Conservation (phyloP, 2,113 vertebrate species). For the Hippocampus barbouri region DNA sequence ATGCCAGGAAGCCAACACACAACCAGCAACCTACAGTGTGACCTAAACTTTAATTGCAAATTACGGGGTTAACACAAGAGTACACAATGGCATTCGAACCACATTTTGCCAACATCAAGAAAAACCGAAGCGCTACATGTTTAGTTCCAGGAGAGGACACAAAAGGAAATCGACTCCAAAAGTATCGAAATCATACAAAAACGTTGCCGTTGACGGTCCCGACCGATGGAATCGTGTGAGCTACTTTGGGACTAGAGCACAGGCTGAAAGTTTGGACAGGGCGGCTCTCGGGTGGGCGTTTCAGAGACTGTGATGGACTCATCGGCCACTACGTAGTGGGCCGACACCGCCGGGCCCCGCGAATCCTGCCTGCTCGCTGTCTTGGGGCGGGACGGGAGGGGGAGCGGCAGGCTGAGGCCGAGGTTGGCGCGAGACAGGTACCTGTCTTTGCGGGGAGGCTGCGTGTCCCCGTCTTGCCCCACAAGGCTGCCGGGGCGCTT, state of each 20-base stretch:
- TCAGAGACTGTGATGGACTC: slow-evolving; percentile 73
- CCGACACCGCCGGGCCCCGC: slow-evolving; percentile 61
- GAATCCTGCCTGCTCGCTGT: slow-evolving; percentile 68
- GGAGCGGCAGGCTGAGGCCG: slow-evolving; percentile 65
- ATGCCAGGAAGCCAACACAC: slow-evolving; percentile 54
- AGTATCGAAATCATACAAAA: slow-evolving; percentile 33
- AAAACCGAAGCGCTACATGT: not conserved
- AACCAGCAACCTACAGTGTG: slow-evolving; percentile 56
- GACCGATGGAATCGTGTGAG: not conserved
- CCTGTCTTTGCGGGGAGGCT: slow-evolving; percentile 90
- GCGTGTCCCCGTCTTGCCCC: slow-evolving; percentile 83
- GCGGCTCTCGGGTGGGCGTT: slow-evolving; percentile 64
- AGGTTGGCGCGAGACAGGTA: slow-evolving; percentile 74
- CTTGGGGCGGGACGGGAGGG: slow-evolving; percentile 59
- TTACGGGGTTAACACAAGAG: slow-evolving; percentile 44
- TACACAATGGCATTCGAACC: slow-evolving; percentile 39
- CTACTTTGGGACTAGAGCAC: slow-evolving; percentile 40
- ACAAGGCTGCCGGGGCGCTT: slow-evolving; percentile 87
- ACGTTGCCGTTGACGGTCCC: slow-evolving; percentile 26
- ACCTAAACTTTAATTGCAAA: slow-evolving; percentile 67
- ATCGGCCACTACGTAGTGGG: slow-evolving; percentile 72
- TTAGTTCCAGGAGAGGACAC: not conserved
- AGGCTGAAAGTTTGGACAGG: slow-evolving; percentile 57
- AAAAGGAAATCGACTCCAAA: not conserved
- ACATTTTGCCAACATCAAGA: slow-evolving; percentile 17